Evolutionary conservation across 2,113 vertebrate genomes (phyloP).

Genomic region (Spheniscus mendiculus): DNA sequence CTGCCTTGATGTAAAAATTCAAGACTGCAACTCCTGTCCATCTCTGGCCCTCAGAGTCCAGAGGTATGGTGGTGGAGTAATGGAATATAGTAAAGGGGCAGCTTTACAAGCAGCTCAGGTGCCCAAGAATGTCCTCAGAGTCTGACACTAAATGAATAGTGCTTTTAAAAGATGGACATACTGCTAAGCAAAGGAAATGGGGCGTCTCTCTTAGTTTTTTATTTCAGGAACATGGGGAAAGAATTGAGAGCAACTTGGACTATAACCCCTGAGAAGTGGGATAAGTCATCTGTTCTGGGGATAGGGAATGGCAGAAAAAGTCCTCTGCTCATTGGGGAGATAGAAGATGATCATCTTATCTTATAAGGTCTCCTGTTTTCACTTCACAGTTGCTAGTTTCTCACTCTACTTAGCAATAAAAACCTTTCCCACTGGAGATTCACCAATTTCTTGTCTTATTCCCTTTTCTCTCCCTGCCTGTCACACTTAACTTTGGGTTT

Average conservation of each 20-base stretch:
- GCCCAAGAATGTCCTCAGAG: neutral
- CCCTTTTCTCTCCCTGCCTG: neutral
- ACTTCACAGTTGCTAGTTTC: neutral
- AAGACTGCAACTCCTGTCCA: neutral
- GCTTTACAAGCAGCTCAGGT: neutral
- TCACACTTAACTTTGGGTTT: neutral
- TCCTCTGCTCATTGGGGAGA: neutral
- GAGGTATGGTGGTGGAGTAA: neutral
- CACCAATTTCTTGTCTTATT: neutral
- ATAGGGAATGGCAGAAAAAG: neutral
- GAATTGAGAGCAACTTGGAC: neutral
- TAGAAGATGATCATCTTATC: neutral
- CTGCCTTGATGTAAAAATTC: neutral
- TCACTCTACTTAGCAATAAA: neutral
- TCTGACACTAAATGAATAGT: neutral
- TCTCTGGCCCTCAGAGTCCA: neutral
- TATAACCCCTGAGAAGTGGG: neutral
- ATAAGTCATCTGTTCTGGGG: neutral
- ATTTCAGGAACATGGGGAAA: neutral
- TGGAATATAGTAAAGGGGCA: neutral
- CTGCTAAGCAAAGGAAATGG: neutral
- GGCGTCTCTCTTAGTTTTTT: neutral
- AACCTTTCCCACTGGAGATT: neutral
- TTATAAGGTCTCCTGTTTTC: neutral
- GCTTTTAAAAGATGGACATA: neutral